These are phyloP conservation scores for Leptinotarsa tumamoca DNA, from an alignment of 2,888 invertebrate species.

Conservation along the genomic window DNA sequence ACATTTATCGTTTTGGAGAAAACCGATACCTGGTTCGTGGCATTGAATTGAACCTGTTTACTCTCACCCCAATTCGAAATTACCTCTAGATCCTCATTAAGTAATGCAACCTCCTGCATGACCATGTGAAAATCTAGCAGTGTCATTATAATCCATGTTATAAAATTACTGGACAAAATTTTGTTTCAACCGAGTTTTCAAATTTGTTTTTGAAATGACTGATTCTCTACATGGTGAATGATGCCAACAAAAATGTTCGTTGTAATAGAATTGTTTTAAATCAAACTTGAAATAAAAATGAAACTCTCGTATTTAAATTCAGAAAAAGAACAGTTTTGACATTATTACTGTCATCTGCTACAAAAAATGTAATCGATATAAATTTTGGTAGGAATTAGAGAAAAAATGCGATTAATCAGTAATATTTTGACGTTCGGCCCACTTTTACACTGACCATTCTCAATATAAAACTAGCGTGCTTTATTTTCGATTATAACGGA, in stretches of 20 bases:
- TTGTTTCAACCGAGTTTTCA: not conserved
- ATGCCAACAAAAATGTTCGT: not conserved
- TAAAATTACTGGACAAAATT: not conserved
- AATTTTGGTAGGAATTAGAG: not conserved
- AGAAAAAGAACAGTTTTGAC: not conserved
- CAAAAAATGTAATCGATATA: not conserved
- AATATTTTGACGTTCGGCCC: constrained; percentile 24
- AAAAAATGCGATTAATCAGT: constrained; percentile 21
- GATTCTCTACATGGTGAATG: not conserved
- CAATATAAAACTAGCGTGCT: constrained; percentile 21
- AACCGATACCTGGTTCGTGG: too few species aligned
- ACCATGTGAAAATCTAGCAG: not conserved
- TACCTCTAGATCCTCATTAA: too few species aligned
- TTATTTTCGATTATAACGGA: constrained; percentile 26
- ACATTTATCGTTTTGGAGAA: too few species aligned
- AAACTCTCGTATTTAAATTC: not conserved
- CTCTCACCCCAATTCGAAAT: too few species aligned
- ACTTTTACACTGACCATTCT: constrained; percentile 20
- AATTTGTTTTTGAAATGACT: not conserved
- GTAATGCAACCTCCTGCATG: too few species aligned
- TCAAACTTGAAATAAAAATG: not conserved
- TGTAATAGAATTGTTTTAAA: not conserved
- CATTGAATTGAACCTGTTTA: too few species aligned
- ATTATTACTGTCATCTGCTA: not conserved
- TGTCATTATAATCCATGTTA: not conserved